Conservation (phyloP, 2,113 vertebrate species). For the Prietella phreatophila region DNA sequence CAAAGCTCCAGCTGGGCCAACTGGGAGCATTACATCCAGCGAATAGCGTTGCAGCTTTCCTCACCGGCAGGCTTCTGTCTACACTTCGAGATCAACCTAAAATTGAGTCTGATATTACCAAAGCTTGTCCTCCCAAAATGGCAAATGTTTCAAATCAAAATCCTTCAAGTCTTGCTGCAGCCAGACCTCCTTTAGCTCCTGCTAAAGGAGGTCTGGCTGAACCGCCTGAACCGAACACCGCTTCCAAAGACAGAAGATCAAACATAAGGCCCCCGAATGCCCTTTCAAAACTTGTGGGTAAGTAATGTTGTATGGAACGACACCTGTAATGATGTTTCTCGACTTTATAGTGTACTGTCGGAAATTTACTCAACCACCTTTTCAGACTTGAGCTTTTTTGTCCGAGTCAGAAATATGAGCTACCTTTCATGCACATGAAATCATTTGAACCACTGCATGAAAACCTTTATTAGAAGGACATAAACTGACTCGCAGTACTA, state of each 20-base stretch:
- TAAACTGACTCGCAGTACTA: background rate
- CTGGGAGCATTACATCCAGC: constrained; percentile 92
- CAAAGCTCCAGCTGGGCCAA: constrained; percentile 86
- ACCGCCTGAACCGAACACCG: background rate
- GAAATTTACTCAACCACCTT: background rate
- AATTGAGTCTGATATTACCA: background rate
- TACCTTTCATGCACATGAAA: background rate
- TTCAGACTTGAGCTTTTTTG: background rate
- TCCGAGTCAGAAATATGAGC: background rate
- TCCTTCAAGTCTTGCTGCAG: background rate
- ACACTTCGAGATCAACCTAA: constrained; percentile 34
- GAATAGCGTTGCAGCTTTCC: constrained; percentile 86
- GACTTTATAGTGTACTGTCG: background rate
- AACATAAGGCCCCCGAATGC: background rate
- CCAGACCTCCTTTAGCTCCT: background rate
- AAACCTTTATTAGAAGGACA: background rate
- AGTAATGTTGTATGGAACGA: background rate
- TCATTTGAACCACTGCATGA: background rate
- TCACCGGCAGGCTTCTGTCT: constrained; percentile 78
- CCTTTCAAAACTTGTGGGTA: background rate
- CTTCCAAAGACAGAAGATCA: background rate
- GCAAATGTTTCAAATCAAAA: background rate
- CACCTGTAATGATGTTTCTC: background rate
- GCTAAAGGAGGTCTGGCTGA: no score
- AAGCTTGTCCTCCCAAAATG: background rate